These are phyloP conservation scores for Troglohyphantes excavatus DNA, from an alignment of 2,888 invertebrate species.

Conservation along the genomic window DNA sequence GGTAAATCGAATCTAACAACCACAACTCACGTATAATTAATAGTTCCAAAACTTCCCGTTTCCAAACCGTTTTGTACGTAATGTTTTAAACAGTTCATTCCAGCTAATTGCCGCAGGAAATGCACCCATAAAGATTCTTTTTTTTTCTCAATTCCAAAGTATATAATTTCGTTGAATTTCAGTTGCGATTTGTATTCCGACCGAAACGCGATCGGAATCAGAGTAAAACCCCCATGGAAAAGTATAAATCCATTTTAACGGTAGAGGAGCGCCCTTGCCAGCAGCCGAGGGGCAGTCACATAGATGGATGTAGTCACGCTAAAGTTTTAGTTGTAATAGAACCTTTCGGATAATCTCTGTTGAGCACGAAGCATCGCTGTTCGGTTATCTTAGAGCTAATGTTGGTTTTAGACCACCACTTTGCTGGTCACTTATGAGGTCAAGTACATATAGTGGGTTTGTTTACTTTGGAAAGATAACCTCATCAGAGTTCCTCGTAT, in stretches of 20 bases:
- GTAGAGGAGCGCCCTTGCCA: not conserved
- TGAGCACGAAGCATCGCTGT: constrained; percentile 41
- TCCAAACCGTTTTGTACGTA: not conserved
- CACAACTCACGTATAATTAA: not conserved
- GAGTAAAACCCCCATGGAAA: not conserved
- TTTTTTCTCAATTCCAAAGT: not conserved
- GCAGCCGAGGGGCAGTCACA: not conserved
- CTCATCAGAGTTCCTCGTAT: constrained; percentile 3
- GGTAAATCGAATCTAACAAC: no score
- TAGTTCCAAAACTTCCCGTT: not conserved
- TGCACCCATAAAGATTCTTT: constrained; percentile 4
- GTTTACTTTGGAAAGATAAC: not conserved
- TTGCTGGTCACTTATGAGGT: not conserved
- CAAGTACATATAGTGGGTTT: not conserved
- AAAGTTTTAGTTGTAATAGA: constrained; percentile 47
- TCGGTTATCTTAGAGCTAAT: constrained; percentile 10
- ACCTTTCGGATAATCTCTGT: constrained; percentile 31
- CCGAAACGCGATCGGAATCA: not conserved
- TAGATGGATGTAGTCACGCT: constrained; percentile 54
- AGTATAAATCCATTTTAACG: constrained; percentile 17
- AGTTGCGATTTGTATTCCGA: constrained; percentile 14
- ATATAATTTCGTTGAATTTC: constrained; percentile 22
- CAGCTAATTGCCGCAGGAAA: constrained; percentile 1
- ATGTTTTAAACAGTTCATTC: not conserved
- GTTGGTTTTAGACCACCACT: constrained; percentile 9